A percentile compares a stretch with the other conserved stretches of the same genome.
Evolutionary conservation across 1,140 invertebrate genomes (phyloP).

Genomic region (Pseudobourletiella spinata): DNA sequence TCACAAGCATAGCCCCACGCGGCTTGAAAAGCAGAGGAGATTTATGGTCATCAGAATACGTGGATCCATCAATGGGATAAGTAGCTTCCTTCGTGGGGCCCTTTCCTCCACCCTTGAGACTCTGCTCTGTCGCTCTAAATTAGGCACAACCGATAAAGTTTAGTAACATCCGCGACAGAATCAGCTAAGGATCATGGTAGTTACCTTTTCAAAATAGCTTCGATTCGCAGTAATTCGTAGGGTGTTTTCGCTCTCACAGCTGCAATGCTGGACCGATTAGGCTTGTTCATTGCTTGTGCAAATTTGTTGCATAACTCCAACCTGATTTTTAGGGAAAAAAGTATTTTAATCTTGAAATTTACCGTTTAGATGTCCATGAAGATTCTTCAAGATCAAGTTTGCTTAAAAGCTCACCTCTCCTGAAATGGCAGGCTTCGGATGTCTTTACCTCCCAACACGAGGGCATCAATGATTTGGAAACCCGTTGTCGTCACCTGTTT

Average conservation of each 20-base stretch:
- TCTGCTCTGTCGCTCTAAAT: neutral
- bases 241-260: neutral
- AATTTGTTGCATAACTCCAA: neutral
- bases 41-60: neutral
- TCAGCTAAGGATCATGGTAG: too few species aligned
- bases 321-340: neutral
- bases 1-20: neutral
- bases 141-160: too few species aligned
- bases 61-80: neutral
- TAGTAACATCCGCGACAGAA: too few species aligned
- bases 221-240: neutral
- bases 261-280: neutral
- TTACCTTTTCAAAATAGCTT: neutral
- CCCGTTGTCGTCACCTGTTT: conserved; percentile 46
- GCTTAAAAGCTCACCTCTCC: conserved; percentile 50
- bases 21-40: neutral
- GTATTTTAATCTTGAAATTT: too few species aligned
- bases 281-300: neutral
- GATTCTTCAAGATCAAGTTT: too few species aligned
- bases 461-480: conserved; percentile 77
- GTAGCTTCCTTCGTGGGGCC: neutral
- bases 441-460: conserved; percentile 58
- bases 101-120: neutral
- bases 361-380: too few species aligned
- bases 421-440: conserved; percentile 54